Percentiles rank a stretch among this genome's conserved stretches.
Evolutionary conservation across 2,888 invertebrate species (phyloP).

Genomic region (Scaptomyza flava): DNA sequence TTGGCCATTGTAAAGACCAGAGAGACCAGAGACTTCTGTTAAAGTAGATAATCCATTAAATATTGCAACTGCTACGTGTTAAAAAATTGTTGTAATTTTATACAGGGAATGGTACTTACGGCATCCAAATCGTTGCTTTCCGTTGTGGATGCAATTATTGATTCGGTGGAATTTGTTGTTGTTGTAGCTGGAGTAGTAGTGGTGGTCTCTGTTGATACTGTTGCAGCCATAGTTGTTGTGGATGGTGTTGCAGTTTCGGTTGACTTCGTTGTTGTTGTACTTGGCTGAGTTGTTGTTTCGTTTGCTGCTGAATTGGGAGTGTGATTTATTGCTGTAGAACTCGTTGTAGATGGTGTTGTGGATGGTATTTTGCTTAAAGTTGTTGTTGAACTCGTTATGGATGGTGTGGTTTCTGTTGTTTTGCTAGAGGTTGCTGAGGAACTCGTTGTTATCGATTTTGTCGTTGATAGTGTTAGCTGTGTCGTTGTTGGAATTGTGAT

Average conservation of each 20-base stretch:
- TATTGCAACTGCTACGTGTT: conserved; percentile 8
- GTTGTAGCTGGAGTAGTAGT: too few species aligned
- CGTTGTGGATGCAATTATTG: neutral
- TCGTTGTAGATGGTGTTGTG: neutral
- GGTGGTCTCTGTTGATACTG: neutral
- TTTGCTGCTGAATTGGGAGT: neutral
- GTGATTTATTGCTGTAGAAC: neutral
- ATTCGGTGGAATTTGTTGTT: neutral
- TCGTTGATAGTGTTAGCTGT: neutral
- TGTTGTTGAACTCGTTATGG: neutral
- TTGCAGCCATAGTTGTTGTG: neutral
- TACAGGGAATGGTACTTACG: conserved; percentile 21
- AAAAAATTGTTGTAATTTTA: neutral
- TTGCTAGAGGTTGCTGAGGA: neutral
- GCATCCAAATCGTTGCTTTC: neutral
- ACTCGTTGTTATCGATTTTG: neutral
- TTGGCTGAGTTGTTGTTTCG: neutral
- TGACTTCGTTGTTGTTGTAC: neutral
- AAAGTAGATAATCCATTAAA: conserved; percentile 3
- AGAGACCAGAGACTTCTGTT: conserved; percentile 27
- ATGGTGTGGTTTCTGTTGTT: neutral
- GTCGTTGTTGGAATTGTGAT: neutral
- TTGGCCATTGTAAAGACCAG: conserved; percentile 19
- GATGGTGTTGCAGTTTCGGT: neutral
- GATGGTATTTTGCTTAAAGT: neutral